Evolutionary conservation across 53 echinoderm and acorn worm genomes (phyloP).

Genomic region (Echinometra lucunter): DNA sequence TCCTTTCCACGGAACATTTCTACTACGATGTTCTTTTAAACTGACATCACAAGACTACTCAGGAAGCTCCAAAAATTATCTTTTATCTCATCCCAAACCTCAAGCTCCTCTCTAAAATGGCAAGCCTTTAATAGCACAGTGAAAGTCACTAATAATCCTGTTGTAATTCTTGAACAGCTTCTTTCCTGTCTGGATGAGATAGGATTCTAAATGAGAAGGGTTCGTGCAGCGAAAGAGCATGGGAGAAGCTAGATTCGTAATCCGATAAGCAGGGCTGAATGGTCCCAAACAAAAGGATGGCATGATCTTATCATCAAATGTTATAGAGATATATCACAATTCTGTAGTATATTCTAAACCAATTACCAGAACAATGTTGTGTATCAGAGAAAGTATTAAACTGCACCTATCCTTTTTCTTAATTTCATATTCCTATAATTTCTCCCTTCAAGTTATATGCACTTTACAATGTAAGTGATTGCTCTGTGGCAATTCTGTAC

Average conservation of each 20-base stretch:
- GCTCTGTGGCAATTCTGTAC: too few species aligned
- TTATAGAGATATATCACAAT: not conserved
- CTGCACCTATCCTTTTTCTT: not conserved
- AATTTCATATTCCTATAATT: too few species aligned
- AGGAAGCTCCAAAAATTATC: too few species aligned
- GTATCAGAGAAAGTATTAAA: not conserved
- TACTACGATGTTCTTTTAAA: too few species aligned
- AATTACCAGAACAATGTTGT: not conserved
- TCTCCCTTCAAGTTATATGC: too few species aligned
- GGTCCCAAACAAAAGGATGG: not conserved
- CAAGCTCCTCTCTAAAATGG: too few species aligned
- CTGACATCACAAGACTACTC: too few species aligned
- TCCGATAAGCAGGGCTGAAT: constrained; percentile 1
- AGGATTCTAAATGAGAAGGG: not conserved
- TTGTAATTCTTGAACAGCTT: constrained; percentile 20
- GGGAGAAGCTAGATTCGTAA: constrained; percentile 4
- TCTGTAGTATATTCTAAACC: not conserved
- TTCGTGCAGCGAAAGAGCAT: not conserved
- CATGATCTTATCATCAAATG: not conserved
- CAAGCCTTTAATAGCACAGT: not conserved
- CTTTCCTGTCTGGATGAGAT: not conserved
- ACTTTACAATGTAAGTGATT: too few species aligned
- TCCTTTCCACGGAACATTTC: too few species aligned
- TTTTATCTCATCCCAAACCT: too few species aligned
- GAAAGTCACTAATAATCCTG: constrained; percentile 29